A percentile compares a stretch with the other conserved stretches of the same genome.
phyloP scores from a whole-genome alignment of 2,113 vertebrate species.

The Ptilonorhynchus violaceus region DNA sequence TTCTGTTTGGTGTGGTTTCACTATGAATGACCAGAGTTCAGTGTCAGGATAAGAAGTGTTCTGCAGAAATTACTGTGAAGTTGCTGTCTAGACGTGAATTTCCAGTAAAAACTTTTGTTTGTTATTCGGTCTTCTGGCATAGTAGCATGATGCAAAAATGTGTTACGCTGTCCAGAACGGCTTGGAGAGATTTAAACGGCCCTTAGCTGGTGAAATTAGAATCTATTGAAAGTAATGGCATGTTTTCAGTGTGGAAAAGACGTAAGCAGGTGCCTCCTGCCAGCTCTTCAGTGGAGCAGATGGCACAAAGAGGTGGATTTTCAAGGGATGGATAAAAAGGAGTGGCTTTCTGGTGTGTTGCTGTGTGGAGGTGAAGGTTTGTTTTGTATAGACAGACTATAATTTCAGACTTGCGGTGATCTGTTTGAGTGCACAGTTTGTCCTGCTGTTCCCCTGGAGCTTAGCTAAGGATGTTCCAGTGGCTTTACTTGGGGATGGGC shows the following conservation, averaged over 20 bases:
- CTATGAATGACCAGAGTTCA: background rate
- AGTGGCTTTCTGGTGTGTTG: background rate
- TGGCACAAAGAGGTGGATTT: background rate
- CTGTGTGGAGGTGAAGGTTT: background rate
- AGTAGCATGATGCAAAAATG: background rate
- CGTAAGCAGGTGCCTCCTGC: background rate
- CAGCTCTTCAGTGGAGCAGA: background rate
- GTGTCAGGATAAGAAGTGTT: background rate
- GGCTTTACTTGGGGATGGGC: background rate
- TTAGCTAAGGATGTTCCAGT: background rate
- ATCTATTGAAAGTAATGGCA: background rate
- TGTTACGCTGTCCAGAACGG: background rate
- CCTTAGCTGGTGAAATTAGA: background rate
- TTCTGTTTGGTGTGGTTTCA: background rate
- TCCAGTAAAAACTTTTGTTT: background rate
- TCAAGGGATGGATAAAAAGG: background rate
- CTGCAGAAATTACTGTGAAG: background rate
- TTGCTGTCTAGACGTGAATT: background rate
- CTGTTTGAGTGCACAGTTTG: accelerated
- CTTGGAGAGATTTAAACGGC: background rate
- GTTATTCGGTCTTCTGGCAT: background rate
- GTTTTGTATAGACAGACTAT: background rate
- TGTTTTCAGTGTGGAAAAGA: accelerated
- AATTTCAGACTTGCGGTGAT: background rate
- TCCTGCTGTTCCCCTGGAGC: background rate